These are phyloP conservation scores for Loriculus beryllinus DNA, from an alignment of 2,797 vertebrate genomes.

Conservation along the genomic window DNA sequence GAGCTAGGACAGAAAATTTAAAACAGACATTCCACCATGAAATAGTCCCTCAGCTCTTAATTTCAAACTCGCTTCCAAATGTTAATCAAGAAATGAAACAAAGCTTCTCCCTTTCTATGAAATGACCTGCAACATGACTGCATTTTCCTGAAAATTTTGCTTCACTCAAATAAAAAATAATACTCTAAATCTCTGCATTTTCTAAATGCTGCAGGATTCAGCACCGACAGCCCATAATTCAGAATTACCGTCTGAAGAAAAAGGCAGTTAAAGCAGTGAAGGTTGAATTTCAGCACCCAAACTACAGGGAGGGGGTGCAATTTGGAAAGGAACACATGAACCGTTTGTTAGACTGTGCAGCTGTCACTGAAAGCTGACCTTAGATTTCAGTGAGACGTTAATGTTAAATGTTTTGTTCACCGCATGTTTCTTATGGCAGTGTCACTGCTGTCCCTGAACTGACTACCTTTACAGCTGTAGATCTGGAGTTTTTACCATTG, in stretches of 20 bases:
- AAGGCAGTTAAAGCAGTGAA: not conserved
- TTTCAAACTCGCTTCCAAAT: not conserved
- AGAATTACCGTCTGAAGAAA: not conserved
- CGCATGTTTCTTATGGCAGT: fast-evolving
- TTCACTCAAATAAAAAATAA: not conserved
- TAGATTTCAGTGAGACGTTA: not conserved
- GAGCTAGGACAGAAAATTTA: not conserved
- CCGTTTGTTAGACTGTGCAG: not conserved
- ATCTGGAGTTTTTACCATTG: not conserved
- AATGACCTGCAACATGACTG: not conserved
- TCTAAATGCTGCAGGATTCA: not conserved
- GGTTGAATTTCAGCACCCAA: not conserved
- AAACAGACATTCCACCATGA: not conserved
- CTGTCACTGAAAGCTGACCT: not conserved
- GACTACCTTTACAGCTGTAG: not conserved
- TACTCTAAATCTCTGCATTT: not conserved
- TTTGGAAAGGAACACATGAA: not conserved
- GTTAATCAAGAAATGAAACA: not conserved
- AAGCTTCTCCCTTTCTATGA: not conserved
- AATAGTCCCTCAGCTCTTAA: not conserved
- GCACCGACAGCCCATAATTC: fast-evolving
- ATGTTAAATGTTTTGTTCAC: not conserved
- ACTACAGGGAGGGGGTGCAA: not conserved
- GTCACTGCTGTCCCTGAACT: not conserved
- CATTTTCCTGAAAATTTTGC: not conserved